A percentile compares a stretch with the other conserved stretches of the same genome.
Conservation (phyloP, 1,140 invertebrate genomes). For the Trinorchestia longiramus region DNA sequence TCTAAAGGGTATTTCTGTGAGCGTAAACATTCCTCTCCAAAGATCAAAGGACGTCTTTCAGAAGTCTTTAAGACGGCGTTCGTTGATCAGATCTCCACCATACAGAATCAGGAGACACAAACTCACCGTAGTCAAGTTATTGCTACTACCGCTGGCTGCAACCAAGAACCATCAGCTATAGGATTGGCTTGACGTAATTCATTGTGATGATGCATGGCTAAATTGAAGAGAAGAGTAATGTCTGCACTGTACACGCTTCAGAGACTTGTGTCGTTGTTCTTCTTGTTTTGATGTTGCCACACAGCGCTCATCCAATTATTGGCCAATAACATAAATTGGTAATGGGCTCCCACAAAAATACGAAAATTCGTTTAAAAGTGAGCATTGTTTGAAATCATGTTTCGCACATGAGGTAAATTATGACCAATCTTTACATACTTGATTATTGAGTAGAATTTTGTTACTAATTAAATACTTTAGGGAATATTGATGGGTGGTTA, state of each 20-base stretch:
- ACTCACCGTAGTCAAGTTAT: neutral
- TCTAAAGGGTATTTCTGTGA: neutral
- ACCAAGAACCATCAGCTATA: neutral
- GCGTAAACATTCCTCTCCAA: neutral
- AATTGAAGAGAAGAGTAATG: neutral
- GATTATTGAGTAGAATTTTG: too few relatives aligned
- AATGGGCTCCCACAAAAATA: neutral
- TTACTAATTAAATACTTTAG: too few relatives aligned
- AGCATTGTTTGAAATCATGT: too few relatives aligned
- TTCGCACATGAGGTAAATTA: too few relatives aligned
- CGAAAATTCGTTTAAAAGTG: too few relatives aligned
- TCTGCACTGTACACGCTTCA: neutral
- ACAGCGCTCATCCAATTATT: neutral
- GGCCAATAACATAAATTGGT: neutral
- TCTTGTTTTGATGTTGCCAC: neutral
- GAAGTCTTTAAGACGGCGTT: conserved; percentile 1
- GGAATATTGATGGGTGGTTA: too few relatives aligned
- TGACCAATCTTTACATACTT: too few relatives aligned
- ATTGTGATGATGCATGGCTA: conserved; percentile 4
- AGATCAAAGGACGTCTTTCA: conserved; percentile 9
- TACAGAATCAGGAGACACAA: neutral
- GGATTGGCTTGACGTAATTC: neutral
- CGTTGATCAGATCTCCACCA: neutral
- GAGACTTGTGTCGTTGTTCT: neutral
- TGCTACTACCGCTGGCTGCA: neutral